phyloP scores from a whole-genome alignment of 2,888 invertebrate genomes.

The Erebia ligea region DNA sequence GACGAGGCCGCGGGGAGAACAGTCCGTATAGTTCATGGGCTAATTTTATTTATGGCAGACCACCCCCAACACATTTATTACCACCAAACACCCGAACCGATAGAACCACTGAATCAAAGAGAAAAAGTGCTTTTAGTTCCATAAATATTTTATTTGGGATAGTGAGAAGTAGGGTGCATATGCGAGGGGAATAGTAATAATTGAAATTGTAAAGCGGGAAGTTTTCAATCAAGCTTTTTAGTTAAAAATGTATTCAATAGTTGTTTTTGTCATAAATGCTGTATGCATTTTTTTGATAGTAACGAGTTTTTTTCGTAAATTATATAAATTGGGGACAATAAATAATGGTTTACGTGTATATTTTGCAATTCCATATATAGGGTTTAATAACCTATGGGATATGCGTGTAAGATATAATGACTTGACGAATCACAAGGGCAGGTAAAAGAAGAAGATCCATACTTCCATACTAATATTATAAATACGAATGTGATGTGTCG shows the following conservation, averaged over 20 bases:
- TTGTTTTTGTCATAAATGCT: not conserved
- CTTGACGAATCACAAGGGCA: too few relatives aligned
- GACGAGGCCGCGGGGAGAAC: constrained; percentile 21
- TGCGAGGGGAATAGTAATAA: constrained; percentile 34
- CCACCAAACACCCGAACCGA: constrained; percentile 74
- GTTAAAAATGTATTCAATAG: not conserved
- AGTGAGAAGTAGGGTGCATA: constrained; percentile 73
- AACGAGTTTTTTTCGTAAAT: too few relatives aligned
- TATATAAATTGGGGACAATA: too few relatives aligned
- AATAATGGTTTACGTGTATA: too few relatives aligned
- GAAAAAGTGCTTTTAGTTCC: constrained; percentile 79
- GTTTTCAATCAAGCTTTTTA: constrained; percentile 1
- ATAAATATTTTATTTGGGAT: constrained; percentile 83
- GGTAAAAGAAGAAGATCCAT: too few relatives aligned
- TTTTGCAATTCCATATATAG: too few relatives aligned
- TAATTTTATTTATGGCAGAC: constrained; percentile 77
- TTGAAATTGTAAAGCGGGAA: not conserved
- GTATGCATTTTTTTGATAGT: too few relatives aligned
- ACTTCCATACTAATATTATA: too few relatives aligned
- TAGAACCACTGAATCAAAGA: constrained; percentile 83
- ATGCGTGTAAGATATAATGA: too few relatives aligned
- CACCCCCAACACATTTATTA: constrained; percentile 74
- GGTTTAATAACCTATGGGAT: too few relatives aligned
- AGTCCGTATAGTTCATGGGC: constrained; percentile 37
- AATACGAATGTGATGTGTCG: too few relatives aligned